Base-by-base conservation (phyloP, 2,888 invertebrate genomes). In the Linnaemya tessellans region DNA sequence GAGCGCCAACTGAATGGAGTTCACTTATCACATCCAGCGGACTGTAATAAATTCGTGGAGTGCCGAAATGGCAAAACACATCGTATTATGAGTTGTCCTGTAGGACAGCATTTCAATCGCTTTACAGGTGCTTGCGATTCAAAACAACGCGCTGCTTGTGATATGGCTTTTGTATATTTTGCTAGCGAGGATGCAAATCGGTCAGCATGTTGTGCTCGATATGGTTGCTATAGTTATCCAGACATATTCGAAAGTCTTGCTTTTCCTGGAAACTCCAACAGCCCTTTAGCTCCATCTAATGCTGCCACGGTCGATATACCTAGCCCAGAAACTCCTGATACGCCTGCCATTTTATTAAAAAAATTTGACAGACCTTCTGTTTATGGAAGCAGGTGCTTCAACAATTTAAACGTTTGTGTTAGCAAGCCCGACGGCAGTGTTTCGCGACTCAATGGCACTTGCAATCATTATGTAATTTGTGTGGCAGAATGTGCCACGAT, bases 1-100 rank as follows among this genome's bases (percentile, higher is more conserved):
- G 68, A 84, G 11, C 35, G 85, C 22, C 74, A 89, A 80, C 74
- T 78, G 11, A 89, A 90, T 30, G 91, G 90, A 8, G 75, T 86
- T 4, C 88, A 88, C 2, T 56, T 90, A 15, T 64, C 89, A 1
- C 64, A 90, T 38, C 84, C 88, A 1, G 13, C 80, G 3, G 88
- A 91, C 49, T 91, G 91, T n/a, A 60, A 68, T 5, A 87, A 89
- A 22, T 90, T 88, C 64, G 87, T 89, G 9, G 73, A 89, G 4
- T 91, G 91, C 60, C 73, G 85, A 10, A 83, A 88, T n/a, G 87
- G 88, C 0, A 60, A 83, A 41, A 87, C 86, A 3, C 87, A 83
- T 41, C 80, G 15, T 3, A 80, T 86, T 49, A 38, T 46, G 4
- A 70, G 22, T n/a, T 87, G 87, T 43, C 87, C 86, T 4, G 3